These are phyloP conservation scores for Thelaira solivaga DNA, from an alignment of 2,888 invertebrate genomes.

Conservation along the genomic window DNA sequence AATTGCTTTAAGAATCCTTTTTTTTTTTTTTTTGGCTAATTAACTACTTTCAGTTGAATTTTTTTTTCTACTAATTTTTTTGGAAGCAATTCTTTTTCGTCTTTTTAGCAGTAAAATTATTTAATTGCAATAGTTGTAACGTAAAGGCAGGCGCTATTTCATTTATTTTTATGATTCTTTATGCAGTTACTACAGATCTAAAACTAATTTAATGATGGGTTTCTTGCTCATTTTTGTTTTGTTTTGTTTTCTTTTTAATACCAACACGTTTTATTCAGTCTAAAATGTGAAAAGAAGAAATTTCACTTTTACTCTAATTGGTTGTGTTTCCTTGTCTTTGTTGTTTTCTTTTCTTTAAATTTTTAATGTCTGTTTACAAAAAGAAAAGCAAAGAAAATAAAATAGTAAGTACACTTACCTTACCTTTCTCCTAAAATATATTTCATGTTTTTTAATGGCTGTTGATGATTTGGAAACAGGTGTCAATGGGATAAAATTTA, in stretches of 20 bases:
- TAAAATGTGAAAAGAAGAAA: neutral
- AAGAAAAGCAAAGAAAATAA: neutral
- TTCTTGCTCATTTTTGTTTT: neutral
- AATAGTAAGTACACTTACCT: neutral
- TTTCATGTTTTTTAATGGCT: neutral
- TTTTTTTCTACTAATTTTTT: too few relatives aligned
- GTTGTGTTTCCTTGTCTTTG: neutral
- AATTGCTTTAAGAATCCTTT: too few relatives aligned
- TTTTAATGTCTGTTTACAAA: neutral
- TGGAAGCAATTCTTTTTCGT: too few relatives aligned
- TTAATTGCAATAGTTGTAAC: neutral
- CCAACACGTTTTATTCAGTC: neutral
- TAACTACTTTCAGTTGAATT: too few relatives aligned
- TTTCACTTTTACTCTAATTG: slow-evolving; percentile 42
- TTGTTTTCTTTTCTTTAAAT: neutral
- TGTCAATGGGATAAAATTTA: slow-evolving; percentile 6
- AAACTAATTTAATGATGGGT: neutral
- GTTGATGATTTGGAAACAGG: slow-evolving; percentile 16
- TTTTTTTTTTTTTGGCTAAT: too few relatives aligned
- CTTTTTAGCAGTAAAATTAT: too few relatives aligned
- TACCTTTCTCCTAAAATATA: slow-evolving; percentile 29
- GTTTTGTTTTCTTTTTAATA: neutral
- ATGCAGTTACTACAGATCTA: neutral
- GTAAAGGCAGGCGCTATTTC: neutral
- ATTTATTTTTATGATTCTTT: neutral